Percentiles rank a stretch among this genome's conserved stretches.
phyloP scores from a whole-genome alignment of 2,888 invertebrate species.

The Atethmia centrago region DNA sequence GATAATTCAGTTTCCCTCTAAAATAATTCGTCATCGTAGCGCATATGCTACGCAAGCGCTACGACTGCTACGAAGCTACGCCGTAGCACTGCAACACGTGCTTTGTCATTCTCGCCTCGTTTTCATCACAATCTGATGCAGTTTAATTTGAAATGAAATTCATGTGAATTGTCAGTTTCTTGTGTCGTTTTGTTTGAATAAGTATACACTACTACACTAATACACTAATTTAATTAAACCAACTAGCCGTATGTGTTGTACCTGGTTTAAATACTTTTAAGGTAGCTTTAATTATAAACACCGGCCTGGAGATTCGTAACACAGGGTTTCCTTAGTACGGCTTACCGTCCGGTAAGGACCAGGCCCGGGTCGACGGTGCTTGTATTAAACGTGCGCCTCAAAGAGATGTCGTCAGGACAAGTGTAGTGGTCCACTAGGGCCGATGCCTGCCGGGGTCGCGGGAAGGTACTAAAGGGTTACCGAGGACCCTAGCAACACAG shows the following conservation, averaged over 20 bases:
- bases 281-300: background rate
- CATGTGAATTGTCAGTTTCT: conserved; percentile 14
- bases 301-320: too few species aligned
- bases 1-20: conserved; percentile 23
- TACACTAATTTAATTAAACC: conserved; percentile 12
- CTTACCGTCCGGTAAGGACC: too few species aligned
- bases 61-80: conserved; percentile 51
- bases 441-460: too few species aligned
- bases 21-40: conserved; percentile 56
- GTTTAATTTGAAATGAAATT: conserved; percentile 32
- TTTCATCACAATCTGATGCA: conserved; percentile 37
- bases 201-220: background rate
- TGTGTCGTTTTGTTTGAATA: conserved; percentile 10
- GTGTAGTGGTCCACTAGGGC: too few species aligned
- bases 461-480: too few species aligned
- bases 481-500: too few species aligned
- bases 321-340: too few species aligned
- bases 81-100: conserved; percentile 60
- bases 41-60: conserved; percentile 62
- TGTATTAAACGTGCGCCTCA: too few species aligned
- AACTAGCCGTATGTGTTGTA: background rate
- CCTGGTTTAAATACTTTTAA: background rate
- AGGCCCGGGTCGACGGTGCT: too few species aligned
- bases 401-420: too few species aligned
- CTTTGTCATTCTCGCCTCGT: conserved; percentile 57